phyloP scores from a whole-genome alignment of 2,888 invertebrate species.

The Apamea sordens region DNA sequence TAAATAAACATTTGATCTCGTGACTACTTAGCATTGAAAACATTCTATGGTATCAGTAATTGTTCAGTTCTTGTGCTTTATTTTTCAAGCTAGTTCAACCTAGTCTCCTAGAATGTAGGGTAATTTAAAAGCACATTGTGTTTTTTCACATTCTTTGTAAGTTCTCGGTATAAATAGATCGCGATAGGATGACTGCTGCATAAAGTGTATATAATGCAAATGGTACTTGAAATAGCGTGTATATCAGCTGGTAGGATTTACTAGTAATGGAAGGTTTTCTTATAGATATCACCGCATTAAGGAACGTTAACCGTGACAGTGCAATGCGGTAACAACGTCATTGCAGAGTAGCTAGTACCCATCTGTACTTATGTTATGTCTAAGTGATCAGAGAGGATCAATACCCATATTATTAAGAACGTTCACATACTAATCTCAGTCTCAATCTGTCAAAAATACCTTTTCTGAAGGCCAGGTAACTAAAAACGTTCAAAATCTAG shows the following conservation, averaged over 20 bases:
- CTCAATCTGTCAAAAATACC: not conserved
- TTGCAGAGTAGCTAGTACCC: not conserved
- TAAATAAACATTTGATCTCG: conserved; percentile 14
- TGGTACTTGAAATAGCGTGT: conserved; percentile 5
- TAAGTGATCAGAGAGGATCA: not conserved
- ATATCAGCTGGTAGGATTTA: conserved; percentile 6
- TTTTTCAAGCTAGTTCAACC: not conserved
- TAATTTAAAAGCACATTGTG: not conserved
- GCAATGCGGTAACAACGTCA: conserved; percentile 43
- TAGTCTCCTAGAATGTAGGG: not conserved
- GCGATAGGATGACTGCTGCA: not conserved
- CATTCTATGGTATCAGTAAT: not conserved
- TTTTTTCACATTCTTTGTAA: not conserved
- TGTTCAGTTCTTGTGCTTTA: not conserved
- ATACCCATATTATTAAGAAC: not conserved
- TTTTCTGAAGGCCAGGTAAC: not conserved
- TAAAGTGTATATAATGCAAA: not conserved
- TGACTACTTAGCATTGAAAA: not conserved
- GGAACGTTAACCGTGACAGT: conserved; percentile 9
- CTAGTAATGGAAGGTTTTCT: conserved; percentile 9
- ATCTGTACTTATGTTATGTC: not conserved
- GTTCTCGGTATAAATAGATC: not conserved
- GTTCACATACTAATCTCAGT: not conserved
- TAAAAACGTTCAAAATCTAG: not conserved
- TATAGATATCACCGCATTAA: conserved; percentile 31